phyloP scores from a whole-genome alignment of 1,140 invertebrate genomes.

The Zaprionus taronus region DNA sequence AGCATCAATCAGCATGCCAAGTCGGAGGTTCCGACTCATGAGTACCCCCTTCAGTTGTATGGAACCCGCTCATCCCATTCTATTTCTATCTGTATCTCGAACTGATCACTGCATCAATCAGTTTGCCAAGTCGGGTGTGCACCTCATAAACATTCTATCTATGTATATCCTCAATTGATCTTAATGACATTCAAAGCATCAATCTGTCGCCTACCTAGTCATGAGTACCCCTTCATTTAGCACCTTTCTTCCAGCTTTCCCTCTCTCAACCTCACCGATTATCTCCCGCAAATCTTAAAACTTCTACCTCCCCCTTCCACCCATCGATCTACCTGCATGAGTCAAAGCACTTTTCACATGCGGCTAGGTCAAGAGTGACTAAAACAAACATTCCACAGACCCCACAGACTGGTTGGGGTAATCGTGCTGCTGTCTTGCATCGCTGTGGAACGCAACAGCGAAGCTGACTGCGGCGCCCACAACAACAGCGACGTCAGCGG shows the following conservation, averaged over 20 bases:
- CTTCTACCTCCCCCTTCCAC: not conserved
- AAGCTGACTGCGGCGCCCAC: not conserved
- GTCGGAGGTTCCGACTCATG: constrained; percentile 31
- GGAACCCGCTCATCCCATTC: not conserved
- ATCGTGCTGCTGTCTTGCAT: constrained; percentile 41
- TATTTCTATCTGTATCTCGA: constrained; percentile 1
- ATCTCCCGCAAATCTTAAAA: not conserved
- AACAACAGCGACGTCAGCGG: not conserved
- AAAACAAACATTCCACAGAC: constrained; percentile 38
- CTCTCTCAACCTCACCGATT: not conserved
- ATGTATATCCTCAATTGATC: constrained; percentile 21
- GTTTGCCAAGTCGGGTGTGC: constrained; percentile 40
- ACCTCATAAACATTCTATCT: constrained; percentile 17
- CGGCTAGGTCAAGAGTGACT: constrained; percentile 73
- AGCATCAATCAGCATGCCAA: constrained; percentile 62
- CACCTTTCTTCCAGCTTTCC: not conserved
- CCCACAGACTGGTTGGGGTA: constrained; percentile 20
- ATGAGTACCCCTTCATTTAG: not conserved
- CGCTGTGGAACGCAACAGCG: constrained; percentile 26
- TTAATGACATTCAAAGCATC: constrained; percentile 38
- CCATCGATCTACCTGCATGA: constrained; percentile 24
- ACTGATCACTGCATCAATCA: constrained; percentile 64
- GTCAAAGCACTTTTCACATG: constrained; percentile 64
- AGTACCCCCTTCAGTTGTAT: constrained; percentile 29
- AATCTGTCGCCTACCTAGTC: constrained; percentile 5